phyloP scores from a whole-genome alignment of 2,113 vertebrate species.

The Antigone vipio region DNA sequence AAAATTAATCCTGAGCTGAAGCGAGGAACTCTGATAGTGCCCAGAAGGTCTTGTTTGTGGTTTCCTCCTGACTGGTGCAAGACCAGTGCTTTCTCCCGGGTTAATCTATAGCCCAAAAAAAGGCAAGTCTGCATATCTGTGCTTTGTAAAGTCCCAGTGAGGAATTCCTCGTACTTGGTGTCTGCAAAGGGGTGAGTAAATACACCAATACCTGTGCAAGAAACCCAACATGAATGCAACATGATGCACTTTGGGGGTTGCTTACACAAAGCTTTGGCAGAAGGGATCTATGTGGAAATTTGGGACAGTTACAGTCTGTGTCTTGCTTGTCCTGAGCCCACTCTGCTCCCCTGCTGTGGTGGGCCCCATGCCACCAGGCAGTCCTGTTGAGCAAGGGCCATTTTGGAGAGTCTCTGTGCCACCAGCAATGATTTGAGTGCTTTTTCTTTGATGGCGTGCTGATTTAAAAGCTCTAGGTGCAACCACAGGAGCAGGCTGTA shows the following conservation, averaged over 20 bases:
- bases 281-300: neutral
- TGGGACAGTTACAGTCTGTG: neutral
- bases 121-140: neutral
- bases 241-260: fast-evolving
- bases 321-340: neutral
- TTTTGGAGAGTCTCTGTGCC: neutral
- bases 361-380: neutral
- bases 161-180: neutral
- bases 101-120: neutral
- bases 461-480: neutral
- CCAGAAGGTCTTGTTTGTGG: neutral
- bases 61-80: neutral
- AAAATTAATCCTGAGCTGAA: neutral
- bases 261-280: neutral
- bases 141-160: neutral
- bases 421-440: fast-evolving
- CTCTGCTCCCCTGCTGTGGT: neutral
- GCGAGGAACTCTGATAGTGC: neutral
- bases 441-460: neutral
- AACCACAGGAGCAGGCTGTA: neutral
- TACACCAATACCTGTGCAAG: neutral
- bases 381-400: neutral
- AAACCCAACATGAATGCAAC: fast-evolving
- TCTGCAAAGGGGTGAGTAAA: neutral
- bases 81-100: neutral